These are phyloP conservation scores for Plagodis pulveraria DNA, from an alignment of 2,888 invertebrate genomes.

Conservation along the genomic window DNA sequence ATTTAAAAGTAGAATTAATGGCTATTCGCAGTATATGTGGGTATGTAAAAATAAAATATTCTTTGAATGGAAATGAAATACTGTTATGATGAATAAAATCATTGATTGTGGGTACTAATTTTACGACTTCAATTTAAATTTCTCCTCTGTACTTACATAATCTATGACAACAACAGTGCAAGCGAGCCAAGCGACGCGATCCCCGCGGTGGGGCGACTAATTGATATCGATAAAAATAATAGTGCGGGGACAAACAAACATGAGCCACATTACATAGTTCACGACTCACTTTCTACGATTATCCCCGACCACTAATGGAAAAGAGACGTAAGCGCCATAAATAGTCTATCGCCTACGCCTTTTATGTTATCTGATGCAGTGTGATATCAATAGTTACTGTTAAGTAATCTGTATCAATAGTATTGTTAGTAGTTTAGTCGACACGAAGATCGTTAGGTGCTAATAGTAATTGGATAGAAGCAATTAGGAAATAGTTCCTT, in stretches of 20 bases:
- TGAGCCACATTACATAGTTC: conserved; percentile 3
- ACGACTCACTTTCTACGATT: not conserved
- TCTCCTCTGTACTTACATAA: conserved; percentile 39
- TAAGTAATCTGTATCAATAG: not conserved
- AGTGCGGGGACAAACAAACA: conserved; percentile 21
- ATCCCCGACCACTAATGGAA: not conserved
- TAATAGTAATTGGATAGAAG: conserved; percentile 15
- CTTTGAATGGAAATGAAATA: too few species aligned
- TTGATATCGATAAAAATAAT: conserved; percentile 48
- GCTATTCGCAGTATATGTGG: too few species aligned
- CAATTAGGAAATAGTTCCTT: conserved; percentile 18
- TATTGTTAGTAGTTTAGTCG: not conserved
- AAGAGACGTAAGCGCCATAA: not conserved
- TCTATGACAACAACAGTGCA: conserved; percentile 44
- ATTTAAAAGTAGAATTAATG: too few species aligned
- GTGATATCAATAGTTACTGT: not conserved
- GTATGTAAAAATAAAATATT: too few species aligned
- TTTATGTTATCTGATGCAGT: not conserved
- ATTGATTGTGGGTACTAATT: conserved; percentile 10
- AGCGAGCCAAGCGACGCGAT: conserved; percentile 30
- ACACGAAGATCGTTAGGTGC: conserved; percentile 9
- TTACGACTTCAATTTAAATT: conserved; percentile 34
- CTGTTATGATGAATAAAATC: too few species aligned
- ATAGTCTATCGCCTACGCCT: not conserved
- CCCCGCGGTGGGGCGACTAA: conserved; percentile 44